These are phyloP conservation scores for Spodoptera picta DNA, from an alignment of 2,888 invertebrate genomes.

Conservation along the genomic window DNA sequence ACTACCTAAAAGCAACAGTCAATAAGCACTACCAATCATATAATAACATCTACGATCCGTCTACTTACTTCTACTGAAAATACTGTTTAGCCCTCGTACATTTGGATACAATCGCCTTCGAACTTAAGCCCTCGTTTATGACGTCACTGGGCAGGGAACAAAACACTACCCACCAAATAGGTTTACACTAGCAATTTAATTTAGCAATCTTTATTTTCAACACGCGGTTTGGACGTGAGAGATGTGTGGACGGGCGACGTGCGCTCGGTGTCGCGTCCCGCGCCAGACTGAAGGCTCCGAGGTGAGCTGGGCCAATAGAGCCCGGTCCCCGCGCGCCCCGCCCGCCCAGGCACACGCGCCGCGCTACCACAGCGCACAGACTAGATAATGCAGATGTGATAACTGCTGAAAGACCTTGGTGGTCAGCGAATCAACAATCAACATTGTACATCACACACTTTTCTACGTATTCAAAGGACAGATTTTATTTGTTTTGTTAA, in stretches of 20 bases:
- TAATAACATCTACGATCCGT: slow-evolving; percentile 49
- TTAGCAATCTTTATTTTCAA: slow-evolving; percentile 76
- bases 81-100: slow-evolving; percentile 46
- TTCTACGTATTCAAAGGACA: slow-evolving; percentile 4
- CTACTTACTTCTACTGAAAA: slow-evolving; percentile 59
- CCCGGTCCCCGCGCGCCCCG: slow-evolving; percentile 59
- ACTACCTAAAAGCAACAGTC: slow-evolving; percentile 51
- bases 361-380: slow-evolving; percentile 68
- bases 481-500: slow-evolving; percentile 1
- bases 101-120: slow-evolving; percentile 23
- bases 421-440: slow-evolving; percentile 24
- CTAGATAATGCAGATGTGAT: slow-evolving; percentile 66
- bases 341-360: slow-evolving; percentile 76
- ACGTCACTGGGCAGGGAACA: slow-evolving; percentile 63
- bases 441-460: slow-evolving; percentile 9
- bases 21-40: slow-evolving; percentile 54
- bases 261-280: slow-evolving; percentile 62
- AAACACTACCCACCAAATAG: slow-evolving; percentile 61
- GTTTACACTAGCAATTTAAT: slow-evolving; percentile 70
- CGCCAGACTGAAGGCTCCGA: slow-evolving; percentile 79
- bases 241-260: slow-evolving; percentile 54
- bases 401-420: slow-evolving; percentile 56
- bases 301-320: slow-evolving; percentile 73
- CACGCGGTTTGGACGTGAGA: slow-evolving; percentile 67
- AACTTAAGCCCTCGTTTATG: slow-evolving; percentile 37